Conservation (phyloP, 2,888 invertebrate species). For the Sympetrum striolatum region DNA sequence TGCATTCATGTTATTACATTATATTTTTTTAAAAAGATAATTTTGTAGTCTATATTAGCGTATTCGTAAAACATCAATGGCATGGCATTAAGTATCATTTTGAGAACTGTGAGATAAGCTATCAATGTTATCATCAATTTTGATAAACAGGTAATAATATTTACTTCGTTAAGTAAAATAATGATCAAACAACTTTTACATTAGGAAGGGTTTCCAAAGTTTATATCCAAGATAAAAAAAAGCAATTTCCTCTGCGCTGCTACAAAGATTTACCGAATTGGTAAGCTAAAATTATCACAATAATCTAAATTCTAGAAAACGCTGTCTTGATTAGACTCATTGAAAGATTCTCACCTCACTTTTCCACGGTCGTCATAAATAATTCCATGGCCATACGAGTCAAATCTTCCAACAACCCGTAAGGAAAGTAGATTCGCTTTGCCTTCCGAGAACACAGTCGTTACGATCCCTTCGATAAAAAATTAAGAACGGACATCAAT, state of each 20-base stretch:
- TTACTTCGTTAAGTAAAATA: too few species aligned
- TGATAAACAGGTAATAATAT: neutral
- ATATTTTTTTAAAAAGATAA: too few species aligned
- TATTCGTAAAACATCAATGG: neutral
- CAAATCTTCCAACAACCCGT: neutral
- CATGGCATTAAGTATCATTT: neutral
- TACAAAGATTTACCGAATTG: too few species aligned
- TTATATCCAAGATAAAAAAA: too few species aligned
- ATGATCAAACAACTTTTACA: too few species aligned
- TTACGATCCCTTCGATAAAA: neutral
- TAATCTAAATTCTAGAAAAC: neutral
- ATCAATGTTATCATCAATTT: neutral
- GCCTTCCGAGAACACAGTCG: neutral
- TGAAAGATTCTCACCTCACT: constrained; percentile 2
- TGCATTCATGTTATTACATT: neutral
- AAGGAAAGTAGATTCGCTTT: neutral
- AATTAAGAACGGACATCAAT: neutral
- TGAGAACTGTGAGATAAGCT: neutral
- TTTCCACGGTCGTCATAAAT: constrained; percentile 11
- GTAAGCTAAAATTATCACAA: too few species aligned
- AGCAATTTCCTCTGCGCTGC: too few species aligned
- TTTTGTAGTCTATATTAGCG: too few species aligned
- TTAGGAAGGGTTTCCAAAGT: too few species aligned
- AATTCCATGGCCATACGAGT: constrained; percentile 4
- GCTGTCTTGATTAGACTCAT: neutral